Evolutionary conservation across 2,888 invertebrate species (phyloP).

Genomic region (Rhorus exstirpatorius): DNA sequence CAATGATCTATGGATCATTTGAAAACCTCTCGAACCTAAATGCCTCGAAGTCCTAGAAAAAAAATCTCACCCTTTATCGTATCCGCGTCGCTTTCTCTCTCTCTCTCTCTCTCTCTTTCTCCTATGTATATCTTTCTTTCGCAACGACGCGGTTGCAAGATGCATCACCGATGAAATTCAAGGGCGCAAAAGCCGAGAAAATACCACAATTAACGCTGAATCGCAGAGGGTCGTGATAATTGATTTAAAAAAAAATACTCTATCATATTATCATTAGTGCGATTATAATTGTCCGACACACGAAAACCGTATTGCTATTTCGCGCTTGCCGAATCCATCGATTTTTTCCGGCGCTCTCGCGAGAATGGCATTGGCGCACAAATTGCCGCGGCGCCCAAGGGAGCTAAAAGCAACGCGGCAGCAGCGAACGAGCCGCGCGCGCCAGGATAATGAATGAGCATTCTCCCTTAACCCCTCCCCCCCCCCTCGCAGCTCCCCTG

Average conservation of each 20-base stretch:
- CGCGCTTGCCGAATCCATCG: slow-evolving; percentile 1
- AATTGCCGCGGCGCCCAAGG: slow-evolving; percentile 51
- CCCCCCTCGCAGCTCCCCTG: background rate
- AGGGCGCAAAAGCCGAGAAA: slow-evolving; percentile 76
- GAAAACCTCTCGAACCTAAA: too few relatives aligned
- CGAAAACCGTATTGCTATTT: background rate
- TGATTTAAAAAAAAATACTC: too few relatives aligned
- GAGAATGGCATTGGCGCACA: slow-evolving; percentile 17
- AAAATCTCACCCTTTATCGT: slow-evolving; percentile 12
- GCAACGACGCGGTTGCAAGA: slow-evolving; percentile 68
- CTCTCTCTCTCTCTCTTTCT: too few relatives aligned
- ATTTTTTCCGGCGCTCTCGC: slow-evolving; percentile 19
- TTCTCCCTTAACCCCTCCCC: slow-evolving; percentile 59
- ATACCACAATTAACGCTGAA: slow-evolving; percentile 80
- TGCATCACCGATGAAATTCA: too few relatives aligned
- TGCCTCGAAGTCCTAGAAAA: background rate
- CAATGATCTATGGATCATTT: background rate
- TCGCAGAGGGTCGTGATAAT: slow-evolving; percentile 61
- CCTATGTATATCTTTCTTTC: slow-evolving; percentile 38
- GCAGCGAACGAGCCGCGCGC: slow-evolving; percentile 65
- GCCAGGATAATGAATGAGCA: slow-evolving; percentile 73
- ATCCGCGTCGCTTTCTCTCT: slow-evolving; percentile 35
- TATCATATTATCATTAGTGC: background rate
- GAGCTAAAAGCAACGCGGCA: slow-evolving; percentile 38
- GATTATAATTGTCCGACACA: background rate